phyloP scores from a whole-genome alignment of 1,140 invertebrate species.

The Sycophaga agraensis region DNA sequence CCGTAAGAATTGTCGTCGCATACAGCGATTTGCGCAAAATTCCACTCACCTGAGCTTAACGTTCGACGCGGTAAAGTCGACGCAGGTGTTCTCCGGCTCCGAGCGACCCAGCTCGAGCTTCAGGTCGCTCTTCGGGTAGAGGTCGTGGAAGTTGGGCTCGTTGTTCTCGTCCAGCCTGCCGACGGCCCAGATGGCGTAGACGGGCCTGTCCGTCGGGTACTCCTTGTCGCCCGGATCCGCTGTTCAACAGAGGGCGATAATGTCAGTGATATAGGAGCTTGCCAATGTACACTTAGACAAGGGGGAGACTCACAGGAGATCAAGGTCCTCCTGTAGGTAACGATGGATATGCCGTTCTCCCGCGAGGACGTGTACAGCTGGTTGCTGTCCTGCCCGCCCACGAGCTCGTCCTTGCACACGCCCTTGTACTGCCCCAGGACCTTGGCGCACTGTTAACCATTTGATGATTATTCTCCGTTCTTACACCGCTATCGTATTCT shows the following conservation, averaged over 20 bases:
- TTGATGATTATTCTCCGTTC: neutral
- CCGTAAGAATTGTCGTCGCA: too few species aligned
- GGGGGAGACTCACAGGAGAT: constrained; percentile 73
- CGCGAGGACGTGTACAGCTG: constrained; percentile 71
- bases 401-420: constrained; percentile 77
- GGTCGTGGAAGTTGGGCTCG: constrained; percentile 81
- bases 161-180: constrained; percentile 76
- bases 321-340: constrained; percentile 76
- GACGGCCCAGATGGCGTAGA: constrained; percentile 82
- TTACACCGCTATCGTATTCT: neutral
- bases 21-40: neutral
- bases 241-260: constrained; percentile 37
- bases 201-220: constrained; percentile 65
- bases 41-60: constrained; percentile 43
- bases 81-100: constrained; percentile 68
- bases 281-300: too few species aligned
- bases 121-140: constrained; percentile 73
- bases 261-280: too few species aligned
- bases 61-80: constrained; percentile 64
- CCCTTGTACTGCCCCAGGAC: constrained; percentile 82
- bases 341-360: constrained; percentile 73
- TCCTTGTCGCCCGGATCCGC: constrained; percentile 79
- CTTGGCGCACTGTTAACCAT: constrained; percentile 70
- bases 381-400: constrained; percentile 77
- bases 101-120: constrained; percentile 68